Evolutionary conservation across 2,113 vertebrate species (phyloP).

Genomic region (Papio anubis): DNA sequence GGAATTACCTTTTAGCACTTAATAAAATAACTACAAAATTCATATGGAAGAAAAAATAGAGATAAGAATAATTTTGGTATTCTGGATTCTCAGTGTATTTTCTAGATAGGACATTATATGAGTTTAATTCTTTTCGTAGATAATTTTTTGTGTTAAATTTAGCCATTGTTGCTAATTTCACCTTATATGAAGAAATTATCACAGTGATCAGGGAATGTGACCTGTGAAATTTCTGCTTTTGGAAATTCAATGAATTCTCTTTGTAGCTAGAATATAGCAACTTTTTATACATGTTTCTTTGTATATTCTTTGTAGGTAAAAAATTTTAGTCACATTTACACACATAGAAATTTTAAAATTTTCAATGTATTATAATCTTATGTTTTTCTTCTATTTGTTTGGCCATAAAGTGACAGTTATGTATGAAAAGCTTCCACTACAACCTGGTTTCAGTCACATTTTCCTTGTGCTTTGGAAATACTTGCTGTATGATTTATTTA

Average conservation of each 20-base stretch:
- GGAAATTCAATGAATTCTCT: background rate
- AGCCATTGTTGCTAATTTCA: background rate
- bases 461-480: background rate
- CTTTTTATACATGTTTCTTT: background rate
- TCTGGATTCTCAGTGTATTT: background rate
- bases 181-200: background rate
- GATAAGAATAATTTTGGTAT: background rate
- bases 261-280: rapidly evolving
- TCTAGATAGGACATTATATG: background rate
- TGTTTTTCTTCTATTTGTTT: background rate
- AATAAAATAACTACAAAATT: background rate
- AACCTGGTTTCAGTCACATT: background rate
- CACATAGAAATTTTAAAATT: background rate
- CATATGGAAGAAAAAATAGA: background rate
- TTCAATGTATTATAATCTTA: rapidly evolving
- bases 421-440: background rate
- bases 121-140: background rate
- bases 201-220: background rate
- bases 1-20: background rate
- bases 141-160: background rate
- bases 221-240: background rate
- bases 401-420: rapidly evolving
- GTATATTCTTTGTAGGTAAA: background rate
- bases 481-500: background rate
- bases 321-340: background rate